Base-by-base conservation (phyloP, 2,113 vertebrate genomes). In the Leptobrachium leishanense region DNA sequence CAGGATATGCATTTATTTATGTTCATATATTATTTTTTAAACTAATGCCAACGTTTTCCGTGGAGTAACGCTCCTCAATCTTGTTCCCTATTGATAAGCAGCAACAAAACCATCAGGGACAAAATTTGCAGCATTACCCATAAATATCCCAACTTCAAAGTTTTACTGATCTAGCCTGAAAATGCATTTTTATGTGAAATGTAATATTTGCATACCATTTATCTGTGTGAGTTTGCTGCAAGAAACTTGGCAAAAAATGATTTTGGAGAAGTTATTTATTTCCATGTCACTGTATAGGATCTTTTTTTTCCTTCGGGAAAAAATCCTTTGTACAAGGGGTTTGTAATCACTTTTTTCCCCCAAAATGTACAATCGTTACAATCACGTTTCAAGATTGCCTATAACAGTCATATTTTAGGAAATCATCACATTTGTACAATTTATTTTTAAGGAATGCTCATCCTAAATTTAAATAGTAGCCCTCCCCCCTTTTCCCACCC, bases 71-170 rank as follows among this genome's bases (percentile, higher is more conserved):
- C 5, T 84, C 75, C 40, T 0, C 1, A 13, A 3, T 74, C 11
- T 68, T 78, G 46, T 77, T 31, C 65, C 2, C 15, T 68, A 83
- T 81, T 81, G 72, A 82, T 77, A 78, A 81, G 40, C 42, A 71
- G 50, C 12, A 66, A 6, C 50, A 82, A 78, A 77, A 73, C 43
- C 69, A 74, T 85, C 44, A 68, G 41, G 55, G 64, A 20, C 68
- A 72, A 3, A 75, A 75, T 76, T 5, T 0, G 57, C 74, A 5
- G 1, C 82, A 82, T 77, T n/a, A 13, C 11, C 76, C 43, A 40
- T 71, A 83, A 77, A 74, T 75, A 66, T 39, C 15, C 69, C 75
- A 42, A 43, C 68, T 85, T 83, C 68, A 83, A 71, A 82, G 8
- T 9, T 59, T 39, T 65, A 76, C 20, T 81, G 43, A 75, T 74